These are phyloP conservation scores for Onychostoma macrolepis DNA, from an alignment of 2,113 vertebrate species.

Conservation along the genomic window DNA sequence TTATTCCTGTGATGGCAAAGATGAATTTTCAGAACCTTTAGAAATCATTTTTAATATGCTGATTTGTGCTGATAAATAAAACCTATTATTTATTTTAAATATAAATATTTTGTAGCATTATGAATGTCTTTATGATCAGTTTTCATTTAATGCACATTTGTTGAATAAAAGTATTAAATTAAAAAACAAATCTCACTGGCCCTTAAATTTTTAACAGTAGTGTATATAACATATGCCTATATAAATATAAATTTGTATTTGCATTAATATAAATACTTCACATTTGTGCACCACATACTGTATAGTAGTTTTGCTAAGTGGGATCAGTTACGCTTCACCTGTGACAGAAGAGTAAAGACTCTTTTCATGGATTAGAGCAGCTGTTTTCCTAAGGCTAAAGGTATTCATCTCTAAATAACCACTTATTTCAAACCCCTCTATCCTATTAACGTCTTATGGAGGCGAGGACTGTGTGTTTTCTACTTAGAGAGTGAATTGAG, in stretches of 20 bases:
- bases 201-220: background rate
- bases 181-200: no score
- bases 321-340: slow-evolving; percentile 10
- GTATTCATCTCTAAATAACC: slow-evolving; percentile 17
- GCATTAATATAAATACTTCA: background rate
- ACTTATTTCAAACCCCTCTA: slow-evolving; percentile 1
- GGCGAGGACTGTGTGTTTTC: background rate
- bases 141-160: background rate
- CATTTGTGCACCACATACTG: background rate
- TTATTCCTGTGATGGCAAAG: no score
- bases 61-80: no score
- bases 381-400: slow-evolving; percentile 27
- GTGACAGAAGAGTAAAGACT: background rate
- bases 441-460: slow-evolving; percentile 2
- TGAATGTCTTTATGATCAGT: background rate
- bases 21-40: no score
- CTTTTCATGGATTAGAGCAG: slow-evolving; percentile 20
- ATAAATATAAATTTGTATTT: background rate
- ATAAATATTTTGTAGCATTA: background rate
- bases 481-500: background rate
- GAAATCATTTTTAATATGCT: no score
- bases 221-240: background rate
- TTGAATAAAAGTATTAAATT: background rate
- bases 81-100: background rate
- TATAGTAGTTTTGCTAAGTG: background rate